These are phyloP conservation scores for Bombus polaris DNA, from an alignment of 1,140 invertebrate species.

Conservation along the genomic window DNA sequence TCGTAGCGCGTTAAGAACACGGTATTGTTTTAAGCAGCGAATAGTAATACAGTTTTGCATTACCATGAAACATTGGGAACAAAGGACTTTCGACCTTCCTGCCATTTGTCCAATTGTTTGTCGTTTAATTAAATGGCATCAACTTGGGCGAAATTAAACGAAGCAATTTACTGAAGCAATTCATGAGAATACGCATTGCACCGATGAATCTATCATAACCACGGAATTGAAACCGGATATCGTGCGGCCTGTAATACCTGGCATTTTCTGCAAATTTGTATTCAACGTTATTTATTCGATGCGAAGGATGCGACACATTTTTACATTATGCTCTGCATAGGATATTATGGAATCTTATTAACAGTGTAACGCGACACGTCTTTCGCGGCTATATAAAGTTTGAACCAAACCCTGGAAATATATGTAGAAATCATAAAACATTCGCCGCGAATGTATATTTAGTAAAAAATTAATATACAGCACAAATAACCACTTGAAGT, in stretches of 20 bases:
- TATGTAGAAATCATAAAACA: too few species aligned
- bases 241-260: background rate
- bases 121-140: conserved; percentile 39
- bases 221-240: background rate
- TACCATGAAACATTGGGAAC: background rate
- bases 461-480: background rate
- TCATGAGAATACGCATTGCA: background rate
- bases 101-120: conserved; percentile 4
- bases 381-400: background rate
- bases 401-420: background rate
- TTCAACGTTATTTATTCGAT: background rate
- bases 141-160: background rate
- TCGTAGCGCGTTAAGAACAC: background rate
- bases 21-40: background rate
- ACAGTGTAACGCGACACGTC: background rate
- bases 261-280: background rate
- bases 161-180: background rate
- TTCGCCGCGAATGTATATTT: background rate
- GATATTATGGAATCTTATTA: background rate
- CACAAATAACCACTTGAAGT: background rate
- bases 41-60: background rate
- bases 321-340: background rate
- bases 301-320: background rate
- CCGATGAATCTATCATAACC: background rate
- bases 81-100: conserved; percentile 12